Conservation (phyloP, 1,140 invertebrate species). For the Trachymyrmex septentrionalis region DNA sequence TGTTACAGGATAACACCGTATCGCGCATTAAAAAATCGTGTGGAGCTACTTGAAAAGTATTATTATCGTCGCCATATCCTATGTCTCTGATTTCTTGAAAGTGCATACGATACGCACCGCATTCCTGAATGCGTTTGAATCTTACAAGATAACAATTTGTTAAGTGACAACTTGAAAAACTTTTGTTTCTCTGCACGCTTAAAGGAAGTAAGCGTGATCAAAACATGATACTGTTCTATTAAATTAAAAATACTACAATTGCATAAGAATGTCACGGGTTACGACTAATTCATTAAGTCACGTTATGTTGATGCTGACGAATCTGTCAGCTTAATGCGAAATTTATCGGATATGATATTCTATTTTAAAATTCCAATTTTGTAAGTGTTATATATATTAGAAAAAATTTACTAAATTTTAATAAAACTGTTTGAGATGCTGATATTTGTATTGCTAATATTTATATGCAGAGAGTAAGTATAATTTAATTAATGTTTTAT, state of each 20-base stretch:
- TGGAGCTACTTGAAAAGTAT: conserved; percentile 9
- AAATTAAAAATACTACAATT: background rate
- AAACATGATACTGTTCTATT: background rate
- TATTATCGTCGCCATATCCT: conserved; percentile 2
- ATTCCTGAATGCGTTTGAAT: background rate
- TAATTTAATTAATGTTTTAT: too few relatives aligned
- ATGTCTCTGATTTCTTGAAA: background rate
- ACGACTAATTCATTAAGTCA: background rate
- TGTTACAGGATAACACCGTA: conserved; percentile 3
- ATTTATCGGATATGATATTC: background rate
- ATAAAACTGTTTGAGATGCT: too few relatives aligned
- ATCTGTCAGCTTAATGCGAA: background rate
- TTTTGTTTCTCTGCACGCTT: background rate
- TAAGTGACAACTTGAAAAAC: background rate
- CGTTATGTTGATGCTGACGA: background rate
- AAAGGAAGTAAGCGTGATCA: background rate
- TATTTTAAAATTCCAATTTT: background rate
- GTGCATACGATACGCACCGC: background rate
- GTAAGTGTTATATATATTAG: background rate
- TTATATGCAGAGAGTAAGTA: too few relatives aligned
- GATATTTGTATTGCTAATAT: too few relatives aligned
- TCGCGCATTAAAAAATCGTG: background rate
- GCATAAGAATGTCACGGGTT: background rate
- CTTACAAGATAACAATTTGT: background rate
- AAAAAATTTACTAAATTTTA: too few relatives aligned